Base-by-base conservation (phyloP, 2,113 vertebrate species). In the Saguinus imperator region DNA sequence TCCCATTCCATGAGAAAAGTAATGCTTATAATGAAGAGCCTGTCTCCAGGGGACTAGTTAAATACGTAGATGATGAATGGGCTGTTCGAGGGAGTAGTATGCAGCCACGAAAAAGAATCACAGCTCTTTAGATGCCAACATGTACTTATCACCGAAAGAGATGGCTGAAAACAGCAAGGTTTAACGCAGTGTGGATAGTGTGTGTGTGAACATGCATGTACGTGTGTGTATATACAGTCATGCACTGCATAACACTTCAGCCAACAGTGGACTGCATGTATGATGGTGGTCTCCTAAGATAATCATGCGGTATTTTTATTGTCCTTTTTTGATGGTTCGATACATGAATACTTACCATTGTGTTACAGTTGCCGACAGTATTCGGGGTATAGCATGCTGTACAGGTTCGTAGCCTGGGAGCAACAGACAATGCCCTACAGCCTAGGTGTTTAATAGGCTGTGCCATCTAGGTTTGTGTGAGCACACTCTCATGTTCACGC, bases 101-200 rank as follows among this genome's bases (percentile, higher is more conserved):
- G 13, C 50, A 43, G 86, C 29, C 77, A 14, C 29, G 35, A 43
- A 82, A 35, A 92, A 81, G 64, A 50, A 43, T 0, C 61, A 2
- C 14, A 1, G 0, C 3, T 8, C 25, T 45, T 43, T 32, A 4
- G 1, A 6, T 0, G 35, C 27, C 58, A 13, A 0, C 58, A 27
- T 0, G 2, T 35, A 29, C 18, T 45, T 61, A 8, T 13, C 10
- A 2, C n/a, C 57, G 14, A 20, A 25, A 13, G 2, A n/a, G 82
- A 11, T 10, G 0, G 35, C 12, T 43, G 35, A 45, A 40, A 85
- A 3, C n/a, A n/a, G 2, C n/a, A 7, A 48, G 10, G 29, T 9
- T 8, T 20, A 25, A 14, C 16, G 3, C 6, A n/a, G 17, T 1
- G 25, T 20, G 16, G 1, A 13, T 14, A 6, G 6, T 9, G 2